Percentiles rank a stretch among this genome's conserved stretches.
These are phyloP conservation scores for Melanchra persicariae DNA, from an alignment of 2,888 invertebrate genomes.

Conservation along the genomic window DNA sequence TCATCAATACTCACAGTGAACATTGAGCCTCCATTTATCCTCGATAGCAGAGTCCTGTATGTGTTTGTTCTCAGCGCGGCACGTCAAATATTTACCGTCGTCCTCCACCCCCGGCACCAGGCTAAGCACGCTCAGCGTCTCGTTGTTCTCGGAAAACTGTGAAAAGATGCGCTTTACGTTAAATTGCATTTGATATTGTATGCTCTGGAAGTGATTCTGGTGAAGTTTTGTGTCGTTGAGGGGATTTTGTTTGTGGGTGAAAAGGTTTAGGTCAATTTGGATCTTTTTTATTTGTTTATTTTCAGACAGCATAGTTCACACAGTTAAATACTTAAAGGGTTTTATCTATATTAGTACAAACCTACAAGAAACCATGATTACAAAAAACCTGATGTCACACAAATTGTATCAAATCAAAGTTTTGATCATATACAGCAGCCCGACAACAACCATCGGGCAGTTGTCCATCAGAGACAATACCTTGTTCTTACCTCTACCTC, in stretches of 20 bases:
- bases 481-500: too few relatives aligned
- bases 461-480: too few relatives aligned
- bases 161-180: constrained; percentile 69
- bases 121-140: constrained; percentile 95
- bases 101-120: constrained; percentile 96
- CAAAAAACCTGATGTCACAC: too few relatives aligned
- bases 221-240: constrained; percentile 32
- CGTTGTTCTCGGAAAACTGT: constrained; percentile 96
- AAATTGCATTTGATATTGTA: constrained; percentile 65
- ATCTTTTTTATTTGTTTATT: neutral
- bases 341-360: too few relatives aligned
- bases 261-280: neutral
- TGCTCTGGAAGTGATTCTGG: constrained; percentile 49
- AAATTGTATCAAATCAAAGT: too few relatives aligned
- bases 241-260: constrained; percentile 1
- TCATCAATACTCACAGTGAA: constrained; percentile 94
- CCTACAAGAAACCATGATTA: too few relatives aligned
- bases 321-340: too few relatives aligned
- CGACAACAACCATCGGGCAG: too few relatives aligned
- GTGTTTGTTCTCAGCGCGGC: constrained; percentile 96
- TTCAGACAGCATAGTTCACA: too few relatives aligned
- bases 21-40: constrained; percentile 96
- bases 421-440: too few relatives aligned
- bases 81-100: constrained; percentile 97
- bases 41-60: constrained; percentile 95